These are phyloP conservation scores for Sericinus montela DNA, from an alignment of 2,888 invertebrate genomes.

Conservation along the genomic window DNA sequence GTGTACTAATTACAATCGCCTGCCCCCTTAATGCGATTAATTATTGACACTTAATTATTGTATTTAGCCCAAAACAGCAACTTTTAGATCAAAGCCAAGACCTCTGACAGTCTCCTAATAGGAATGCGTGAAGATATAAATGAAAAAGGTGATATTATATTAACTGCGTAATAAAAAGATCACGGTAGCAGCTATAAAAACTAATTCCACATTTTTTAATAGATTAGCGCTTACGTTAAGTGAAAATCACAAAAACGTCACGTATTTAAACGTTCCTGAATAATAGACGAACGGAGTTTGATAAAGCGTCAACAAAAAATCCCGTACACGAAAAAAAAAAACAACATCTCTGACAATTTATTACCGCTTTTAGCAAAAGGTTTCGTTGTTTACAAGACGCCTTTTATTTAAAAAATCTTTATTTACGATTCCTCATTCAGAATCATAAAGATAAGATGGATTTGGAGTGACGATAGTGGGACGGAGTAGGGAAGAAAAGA, in stretches of 20 bases:
- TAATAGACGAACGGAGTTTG: constrained; percentile 9
- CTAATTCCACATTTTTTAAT: not conserved
- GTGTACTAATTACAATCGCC: too few species aligned
- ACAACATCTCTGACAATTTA: constrained; percentile 47
- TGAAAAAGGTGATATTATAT: too few species aligned
- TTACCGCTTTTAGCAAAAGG: constrained; percentile 72
- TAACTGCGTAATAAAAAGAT: not conserved
- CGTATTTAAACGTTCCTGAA: not conserved
- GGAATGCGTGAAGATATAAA: too few species aligned
- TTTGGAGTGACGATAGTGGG: constrained; percentile 29
- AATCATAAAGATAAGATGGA: constrained; percentile 58
- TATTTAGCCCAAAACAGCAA: too few species aligned
- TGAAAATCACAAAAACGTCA: not conserved
- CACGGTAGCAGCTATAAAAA: constrained; percentile 1
- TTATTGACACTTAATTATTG: too few species aligned
- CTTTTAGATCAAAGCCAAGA: too few species aligned
- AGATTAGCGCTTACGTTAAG: not conserved
- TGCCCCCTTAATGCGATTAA: too few species aligned
- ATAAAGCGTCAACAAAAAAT: constrained; percentile 7
- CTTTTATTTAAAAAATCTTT: constrained; percentile 72
- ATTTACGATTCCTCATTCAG: constrained; percentile 64
- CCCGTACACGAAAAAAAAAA: too few species aligned
- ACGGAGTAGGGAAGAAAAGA: not conserved
- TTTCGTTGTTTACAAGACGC: constrained; percentile 71
- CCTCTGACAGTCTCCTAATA: too few species aligned